Base-by-base conservation (phyloP, 2,888 invertebrate genomes). In the Onchidella celtica region DNA sequence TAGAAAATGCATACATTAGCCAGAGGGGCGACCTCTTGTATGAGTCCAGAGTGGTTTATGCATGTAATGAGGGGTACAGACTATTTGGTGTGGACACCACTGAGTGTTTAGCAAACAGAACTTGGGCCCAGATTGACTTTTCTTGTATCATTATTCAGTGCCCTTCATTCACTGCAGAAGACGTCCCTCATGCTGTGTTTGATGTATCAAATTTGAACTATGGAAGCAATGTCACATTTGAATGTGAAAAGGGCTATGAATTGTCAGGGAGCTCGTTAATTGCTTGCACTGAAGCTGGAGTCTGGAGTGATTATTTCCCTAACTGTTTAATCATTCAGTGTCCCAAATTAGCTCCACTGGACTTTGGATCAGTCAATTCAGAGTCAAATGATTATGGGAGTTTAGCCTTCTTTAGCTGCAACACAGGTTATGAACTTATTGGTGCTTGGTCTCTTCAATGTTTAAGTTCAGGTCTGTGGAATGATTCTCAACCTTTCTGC, bases 401-500 rank as follows among this genome's bases (percentile, higher is more conserved):
- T 29, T 11, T 27, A 24, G 79, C 79, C 14, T 59, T 38, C 9
- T 80, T 74, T 69, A 47, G 11, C n/a, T 80, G 80, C 68, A 24
- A 74, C 29, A 38, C n/a, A 2, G 80, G 80, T 2, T 80, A 74
- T 59, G 29, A 14, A 40, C 36, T 66, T 21, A 29, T 68, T 63
- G 80, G 80, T 0, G 21, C 63, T n/a, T 17, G 70, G 38, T 38
- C 32, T 9, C 32, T 72, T 40, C 24, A 63, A 17, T 79, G 79
- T 65, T 17, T 98, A 97, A 93, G 95, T 96, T 9, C 99, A 98
- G 92, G 97, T 97, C 21, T 96, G 96, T 63, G 92, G 92, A 4
- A 90, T 87, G 79, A 77, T 72, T n/a, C 77, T 89, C n/a, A 80
- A 84, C 61, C 91, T 85, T 68, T 63, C 9, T 90, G 90, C 85